Evolutionary conservation across 1,140 invertebrate species (phyloP), one percentile per base, ranked within the genome.

Genomic region (Dreissena rostriformis): DNA sequence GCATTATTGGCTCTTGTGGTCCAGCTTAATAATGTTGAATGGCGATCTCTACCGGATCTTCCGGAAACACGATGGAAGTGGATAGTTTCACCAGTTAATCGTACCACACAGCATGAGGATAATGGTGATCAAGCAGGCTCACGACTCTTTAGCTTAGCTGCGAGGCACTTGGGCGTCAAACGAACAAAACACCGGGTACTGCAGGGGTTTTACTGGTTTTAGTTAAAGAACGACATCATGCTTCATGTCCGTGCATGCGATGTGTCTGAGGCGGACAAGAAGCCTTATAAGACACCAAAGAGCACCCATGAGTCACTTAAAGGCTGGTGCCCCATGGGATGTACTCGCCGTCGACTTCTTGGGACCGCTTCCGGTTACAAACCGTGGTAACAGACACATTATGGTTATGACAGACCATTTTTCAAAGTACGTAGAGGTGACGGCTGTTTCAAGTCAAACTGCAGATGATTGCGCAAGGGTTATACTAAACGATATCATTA

Each of bases 401-500:
- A 19, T 76, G 15, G 55, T 63, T 15, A 39, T 51, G 17, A 72
- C 29, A n/a, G n/a, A n/a, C n/a, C n/a, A n/a, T n/a, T n/a, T n/a
- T n/a, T n/a, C n/a, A n/a, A n/a, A n/a, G n/a, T 72, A 72, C 53
- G 51, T 72, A 17, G 70, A 72, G n/a, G 70, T 72, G 4, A 49
- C 53, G 8, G 29, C 51, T 12, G 15, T 52, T 5, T 15, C 39
- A 24, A 91, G 94, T 83, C 90, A 93, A 80, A 89, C 89, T 67
- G 93, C 92, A 0, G 84, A 82, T 76, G 92, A 91, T 5, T 86
- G 92, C 15, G 94, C 92, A 19, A 84, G 91, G 51, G 87, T 81
- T 1, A 84, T 94, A 12, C 86, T 93, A 5, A 76, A 92, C 26
- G 78, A 93, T n/a, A 85, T 91, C 26, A 75, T 94, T 39, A n/a